Evolutionary conservation across 2,888 invertebrate species (phyloP), one percentile per base, ranked within the genome.

Genomic region (Agonopterix subpropinquella): DNA sequence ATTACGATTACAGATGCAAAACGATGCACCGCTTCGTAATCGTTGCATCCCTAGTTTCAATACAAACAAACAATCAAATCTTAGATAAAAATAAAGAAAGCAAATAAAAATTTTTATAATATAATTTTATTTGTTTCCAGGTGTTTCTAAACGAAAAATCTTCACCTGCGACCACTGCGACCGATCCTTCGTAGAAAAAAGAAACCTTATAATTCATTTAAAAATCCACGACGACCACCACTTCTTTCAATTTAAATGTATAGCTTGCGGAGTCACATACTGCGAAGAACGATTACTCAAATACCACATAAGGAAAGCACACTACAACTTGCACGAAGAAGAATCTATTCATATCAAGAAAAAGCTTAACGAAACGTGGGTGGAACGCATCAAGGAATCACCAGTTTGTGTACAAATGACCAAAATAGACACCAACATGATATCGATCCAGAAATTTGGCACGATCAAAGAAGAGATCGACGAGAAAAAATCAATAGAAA

Each of bases 331-430:
- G 0, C 52, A 71, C 10, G 41, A 53, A 0, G 53, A 61, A 2
- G 56, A 65, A 8, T 57, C 67, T 0, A 41, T 41, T 0, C 56
- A 70, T 35, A 45, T 69, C 0, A 62, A 62, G 2, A 80, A 76
- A 48, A 54, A 61, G 0, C 28, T 70, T 0, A 82, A 83, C n/a
- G 83, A 82, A 1, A 77, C 76, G 0, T 85, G 84, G 84, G 58
- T 82, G 0, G 84, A 85, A 51, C 53, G 64, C 0, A 73, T 80
- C 0, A 57, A 63, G 2, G 65, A 75, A 42, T 61, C 72, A 0
- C 61, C 75, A 47, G 61, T 65, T 0, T 79, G 67, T 8, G 83
- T 83, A 0, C 62, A 78, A 58, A 82, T 85, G 51, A 85, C 79
- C 0, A 82, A 83, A 60, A 53, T 83, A 0, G 72, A 74, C n/a